Percentiles rank a stretch among this genome's conserved stretches.
These are phyloP conservation scores for Drosophila rufa DNA, from an alignment of 1,140 invertebrate species.

Conservation along the genomic window DNA sequence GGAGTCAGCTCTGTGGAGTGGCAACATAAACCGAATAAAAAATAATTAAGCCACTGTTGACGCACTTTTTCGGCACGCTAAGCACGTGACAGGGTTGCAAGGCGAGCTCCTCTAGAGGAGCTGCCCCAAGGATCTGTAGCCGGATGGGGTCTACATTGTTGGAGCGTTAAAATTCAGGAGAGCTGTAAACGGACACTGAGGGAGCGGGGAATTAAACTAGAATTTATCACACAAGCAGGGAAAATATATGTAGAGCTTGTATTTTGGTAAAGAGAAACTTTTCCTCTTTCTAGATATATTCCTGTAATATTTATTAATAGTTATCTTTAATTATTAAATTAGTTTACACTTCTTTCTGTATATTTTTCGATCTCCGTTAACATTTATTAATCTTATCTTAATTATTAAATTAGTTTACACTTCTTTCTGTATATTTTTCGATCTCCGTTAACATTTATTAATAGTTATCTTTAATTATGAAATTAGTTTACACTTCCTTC, in stretches of 20 bases:
- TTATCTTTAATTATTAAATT: not conserved
- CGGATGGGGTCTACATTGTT: not conserved
- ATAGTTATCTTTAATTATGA: not conserved
- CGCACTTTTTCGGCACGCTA: constrained; percentile 77
- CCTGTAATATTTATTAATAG: not conserved
- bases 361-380: not conserved
- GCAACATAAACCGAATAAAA: constrained; percentile 73
- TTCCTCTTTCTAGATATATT: no score
- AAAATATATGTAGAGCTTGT: no score
- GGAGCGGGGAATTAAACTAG: constrained; percentile 8
- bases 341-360: not conserved
- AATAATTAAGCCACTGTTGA: constrained; percentile 82
- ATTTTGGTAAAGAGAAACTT: no score
- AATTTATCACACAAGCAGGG: not conserved
- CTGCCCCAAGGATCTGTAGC: not conserved
- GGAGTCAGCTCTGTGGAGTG: constrained; percentile 1
- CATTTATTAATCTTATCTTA: not conserved
- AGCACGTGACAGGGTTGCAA: constrained; percentile 61
- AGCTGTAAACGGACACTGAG: not conserved
- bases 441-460: not conserved
- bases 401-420: not conserved
- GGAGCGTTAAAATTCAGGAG: constrained; percentile 7
- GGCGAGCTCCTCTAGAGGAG: not conserved
- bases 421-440: not conserved
- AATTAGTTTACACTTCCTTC: not conserved